phyloP scores from a whole-genome alignment of 2,797 vertebrate genomes.

The Crax fasciolata region DNA sequence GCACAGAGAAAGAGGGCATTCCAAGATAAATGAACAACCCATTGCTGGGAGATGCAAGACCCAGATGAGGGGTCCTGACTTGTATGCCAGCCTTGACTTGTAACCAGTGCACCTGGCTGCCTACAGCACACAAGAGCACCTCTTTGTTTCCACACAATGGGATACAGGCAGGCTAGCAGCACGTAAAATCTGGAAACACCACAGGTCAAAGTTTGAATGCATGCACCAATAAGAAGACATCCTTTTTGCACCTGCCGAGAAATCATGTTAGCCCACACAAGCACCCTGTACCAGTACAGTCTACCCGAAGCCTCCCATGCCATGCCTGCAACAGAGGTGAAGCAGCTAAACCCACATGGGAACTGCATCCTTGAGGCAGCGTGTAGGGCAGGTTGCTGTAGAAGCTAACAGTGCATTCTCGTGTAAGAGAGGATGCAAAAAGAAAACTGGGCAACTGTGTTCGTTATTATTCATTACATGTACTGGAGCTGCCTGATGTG shows the following conservation, averaged over 20 bases:
- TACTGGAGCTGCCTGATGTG: conserved; percentile 45
- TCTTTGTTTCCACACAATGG: background rate
- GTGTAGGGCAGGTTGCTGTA: background rate
- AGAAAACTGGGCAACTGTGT: background rate
- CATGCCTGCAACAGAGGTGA: background rate
- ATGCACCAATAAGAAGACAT: background rate
- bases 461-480: conserved; percentile 52
- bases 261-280: accelerated
- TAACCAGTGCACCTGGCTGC: background rate
- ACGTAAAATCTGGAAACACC: background rate
- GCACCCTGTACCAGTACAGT: background rate
- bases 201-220: background rate
- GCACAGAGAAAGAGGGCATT: background rate
- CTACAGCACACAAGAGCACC: background rate
- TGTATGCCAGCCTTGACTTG: background rate
- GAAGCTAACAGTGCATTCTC: background rate
- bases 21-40: background rate
- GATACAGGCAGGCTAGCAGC: background rate
- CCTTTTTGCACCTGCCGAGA: background rate
- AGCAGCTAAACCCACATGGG: background rate
- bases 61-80: background rate
- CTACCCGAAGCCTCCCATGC: background rate
- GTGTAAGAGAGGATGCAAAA: background rate
- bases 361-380: background rate
- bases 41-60: background rate